Conservation (phyloP, 2,113 vertebrate species). For the Nesoenas mayeri region DNA sequence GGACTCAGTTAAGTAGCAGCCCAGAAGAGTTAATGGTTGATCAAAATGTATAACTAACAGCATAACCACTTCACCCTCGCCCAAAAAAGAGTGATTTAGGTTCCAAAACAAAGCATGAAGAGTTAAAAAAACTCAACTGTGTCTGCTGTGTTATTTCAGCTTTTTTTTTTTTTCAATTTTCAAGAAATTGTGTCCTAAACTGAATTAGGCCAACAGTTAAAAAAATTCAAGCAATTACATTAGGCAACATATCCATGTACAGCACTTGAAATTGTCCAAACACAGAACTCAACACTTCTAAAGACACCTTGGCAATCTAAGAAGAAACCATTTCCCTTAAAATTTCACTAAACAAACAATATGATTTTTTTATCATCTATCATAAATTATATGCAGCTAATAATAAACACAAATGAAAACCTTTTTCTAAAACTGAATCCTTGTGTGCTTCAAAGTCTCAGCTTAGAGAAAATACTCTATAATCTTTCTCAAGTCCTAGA, state of each 20-base stretch:
- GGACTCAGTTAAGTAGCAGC: not conserved
- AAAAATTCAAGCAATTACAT: not conserved
- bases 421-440: not conserved
- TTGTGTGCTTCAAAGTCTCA: not conserved
- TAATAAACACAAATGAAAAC: not conserved
- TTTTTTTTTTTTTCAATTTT: not conserved
- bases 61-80: not conserved
- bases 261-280: not conserved
- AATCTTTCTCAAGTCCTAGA: not conserved
- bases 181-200: not conserved
- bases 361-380: not conserved
- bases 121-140: not conserved
- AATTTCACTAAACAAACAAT: not conserved
- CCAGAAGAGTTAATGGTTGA: not conserved
- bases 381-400: not conserved
- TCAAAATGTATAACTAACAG: not conserved
- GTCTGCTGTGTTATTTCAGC: not conserved
- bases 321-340: not conserved
- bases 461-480: not conserved
- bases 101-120: not conserved
- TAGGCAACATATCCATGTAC: not conserved
- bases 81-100: not conserved
- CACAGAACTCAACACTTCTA: not conserved
- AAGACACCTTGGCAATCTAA: not conserved
- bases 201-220: not conserved